These are phyloP conservation scores for Plebejus anna DNA, from an alignment of 2,888 invertebrate species.

Conservation along the genomic window DNA sequence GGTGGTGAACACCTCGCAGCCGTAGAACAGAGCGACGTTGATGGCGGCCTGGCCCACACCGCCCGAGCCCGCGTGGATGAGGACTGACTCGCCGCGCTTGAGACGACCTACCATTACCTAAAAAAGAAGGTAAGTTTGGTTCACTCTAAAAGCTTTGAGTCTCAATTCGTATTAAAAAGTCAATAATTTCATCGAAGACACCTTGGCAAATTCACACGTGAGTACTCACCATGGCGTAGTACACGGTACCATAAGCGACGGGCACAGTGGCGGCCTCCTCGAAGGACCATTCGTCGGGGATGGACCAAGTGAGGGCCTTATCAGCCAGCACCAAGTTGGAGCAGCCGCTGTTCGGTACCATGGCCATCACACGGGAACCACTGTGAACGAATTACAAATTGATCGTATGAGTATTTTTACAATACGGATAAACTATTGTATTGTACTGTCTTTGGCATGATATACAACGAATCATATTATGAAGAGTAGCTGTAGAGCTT, in stretches of 20 bases:
- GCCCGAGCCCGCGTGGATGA: conserved; percentile 97
- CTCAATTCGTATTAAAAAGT: no score
- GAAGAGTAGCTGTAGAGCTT: neutral
- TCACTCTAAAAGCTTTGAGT: no score
- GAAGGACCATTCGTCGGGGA: conserved; percentile 86
- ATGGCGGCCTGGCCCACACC: conserved; percentile 99
- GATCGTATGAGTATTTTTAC: no score
- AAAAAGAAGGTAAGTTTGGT: neutral
- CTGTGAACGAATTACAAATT: conserved; percentile 45
- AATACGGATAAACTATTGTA: no score
- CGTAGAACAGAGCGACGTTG: conserved; percentile 92
- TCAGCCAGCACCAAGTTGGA: conserved; percentile 81
- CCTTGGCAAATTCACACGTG: no score
- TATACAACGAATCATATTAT: no score
- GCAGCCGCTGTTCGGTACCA: conserved; percentile 79
- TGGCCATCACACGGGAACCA: conserved; percentile 83
- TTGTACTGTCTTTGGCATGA: no score
- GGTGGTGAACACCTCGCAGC: conserved; percentile 95
- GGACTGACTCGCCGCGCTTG: conserved; percentile 89
- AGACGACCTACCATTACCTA: conserved; percentile 84
- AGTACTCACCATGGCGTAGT: conserved; percentile 71
- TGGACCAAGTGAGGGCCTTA: conserved; percentile 80
- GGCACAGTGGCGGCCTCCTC: conserved; percentile 89
- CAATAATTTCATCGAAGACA: no score
- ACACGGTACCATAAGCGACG: conserved; percentile 86